Conservation (phyloP, 53 echinoderm and acorn worm genomes). For the Holothuria scabra region DNA sequence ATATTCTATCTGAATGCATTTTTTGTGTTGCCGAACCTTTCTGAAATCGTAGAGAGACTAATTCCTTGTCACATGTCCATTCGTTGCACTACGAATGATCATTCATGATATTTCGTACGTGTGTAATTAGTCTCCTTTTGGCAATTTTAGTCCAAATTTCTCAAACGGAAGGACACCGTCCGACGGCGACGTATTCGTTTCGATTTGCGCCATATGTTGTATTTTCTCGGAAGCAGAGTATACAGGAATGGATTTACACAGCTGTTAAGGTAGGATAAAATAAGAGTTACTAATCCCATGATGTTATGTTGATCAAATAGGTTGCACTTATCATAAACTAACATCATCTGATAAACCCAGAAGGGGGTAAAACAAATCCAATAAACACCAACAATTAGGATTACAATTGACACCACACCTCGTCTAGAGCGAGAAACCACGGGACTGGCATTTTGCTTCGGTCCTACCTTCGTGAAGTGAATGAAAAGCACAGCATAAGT, state of each 20-base stretch:
- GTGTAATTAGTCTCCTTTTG: too few relatives aligned
- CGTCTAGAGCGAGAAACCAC: slow-evolving; percentile 57
- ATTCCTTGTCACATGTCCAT: too few relatives aligned
- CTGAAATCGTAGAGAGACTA: too few relatives aligned
- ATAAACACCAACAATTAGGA: slow-evolving; percentile 64
- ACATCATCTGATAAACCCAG: slow-evolving; percentile 66
- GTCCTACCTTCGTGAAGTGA: slow-evolving; percentile 57
- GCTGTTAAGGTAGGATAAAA: slow-evolving; percentile 70
- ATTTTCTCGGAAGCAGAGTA: slow-evolving; percentile 63
- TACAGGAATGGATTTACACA: slow-evolving; percentile 76
- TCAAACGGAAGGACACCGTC: slow-evolving; percentile 33
- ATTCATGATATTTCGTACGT: too few relatives aligned
- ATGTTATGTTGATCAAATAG: slow-evolving; percentile 55
- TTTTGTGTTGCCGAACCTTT: too few relatives aligned
- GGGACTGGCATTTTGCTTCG: slow-evolving; percentile 23
- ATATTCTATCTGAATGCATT: too few relatives aligned
- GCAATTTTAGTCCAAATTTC: neutral
- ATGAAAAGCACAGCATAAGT: slow-evolving; percentile 51
- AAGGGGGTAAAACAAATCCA: slow-evolving; percentile 76
- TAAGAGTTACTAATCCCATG: slow-evolving; percentile 59
- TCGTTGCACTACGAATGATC: too few relatives aligned
- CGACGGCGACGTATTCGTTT: slow-evolving; percentile 9
- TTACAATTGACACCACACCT: slow-evolving; percentile 61
- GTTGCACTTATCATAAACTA: slow-evolving; percentile 22
- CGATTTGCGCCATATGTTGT: slow-evolving; percentile 53